Base-by-base conservation (phyloP, 1,140 invertebrate species). In the Drosophila prosaltans region DNA sequence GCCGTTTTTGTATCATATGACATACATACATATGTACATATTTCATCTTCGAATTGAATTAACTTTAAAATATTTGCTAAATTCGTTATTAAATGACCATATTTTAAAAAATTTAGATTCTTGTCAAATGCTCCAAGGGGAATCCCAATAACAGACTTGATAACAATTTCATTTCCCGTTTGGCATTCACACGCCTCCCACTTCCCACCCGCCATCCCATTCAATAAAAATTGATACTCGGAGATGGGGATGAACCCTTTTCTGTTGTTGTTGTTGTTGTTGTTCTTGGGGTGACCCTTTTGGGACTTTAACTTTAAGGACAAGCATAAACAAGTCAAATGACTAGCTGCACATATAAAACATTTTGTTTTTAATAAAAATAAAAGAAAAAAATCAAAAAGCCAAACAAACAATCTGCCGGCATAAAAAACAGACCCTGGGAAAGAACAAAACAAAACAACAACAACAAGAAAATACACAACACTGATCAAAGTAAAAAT, bases 301-400 rank as follows among this genome's bases (percentile, higher is more conserved):
- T 28, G 73, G 32, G 10, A 72, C 57, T 48, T 41, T 57, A 69
- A 66, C 72, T 75, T 75, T 75, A 76, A 76, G 72, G 65, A 73
- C 74, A 39, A 59, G 69, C 74, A 76, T 76, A 76, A 76, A 76
- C 74, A 77, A 77, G 74, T 77, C 63, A 77, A 74, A 43, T 62
- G 60, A 62, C 39, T 59, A 62, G 60, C 60, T 62, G 60, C 30
- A 66, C 71, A 82, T 77, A 83, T 86, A 86, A 86, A 86, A 88
- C 84, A 88, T 88, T 86, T 86, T 80, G 80, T 88, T 88, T 88
- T 88, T 86, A 88, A 80, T 88, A 86, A 86, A 85, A 84, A 68
- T 55, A 72, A 16, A 69, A 74, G 74, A 57, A 72, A 16, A 69
- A 74, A 77, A 57, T 24, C 57, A 48, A 62, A 74, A 74, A 86